Evolutionary conservation across 2,888 invertebrate species (phyloP).

Genomic region (Dusona sp.): DNA sequence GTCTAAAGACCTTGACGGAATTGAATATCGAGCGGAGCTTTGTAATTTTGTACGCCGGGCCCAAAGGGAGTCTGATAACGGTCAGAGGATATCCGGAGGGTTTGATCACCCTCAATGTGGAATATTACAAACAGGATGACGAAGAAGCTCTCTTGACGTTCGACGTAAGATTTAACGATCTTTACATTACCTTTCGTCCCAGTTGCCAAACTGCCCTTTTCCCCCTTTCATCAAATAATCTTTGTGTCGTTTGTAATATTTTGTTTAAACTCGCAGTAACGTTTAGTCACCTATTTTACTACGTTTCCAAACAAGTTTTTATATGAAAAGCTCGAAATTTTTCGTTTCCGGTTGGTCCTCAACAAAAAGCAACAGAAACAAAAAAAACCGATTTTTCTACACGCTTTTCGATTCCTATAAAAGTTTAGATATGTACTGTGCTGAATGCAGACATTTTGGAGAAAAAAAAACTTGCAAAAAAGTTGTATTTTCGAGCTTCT

Average conservation of each 20-base stretch:
- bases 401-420: not conserved
- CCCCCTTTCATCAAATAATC: not conserved
- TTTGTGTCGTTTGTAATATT: not conserved
- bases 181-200: not conserved
- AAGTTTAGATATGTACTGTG: not conserved
- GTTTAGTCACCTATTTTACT: not conserved
- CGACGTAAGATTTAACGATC: constrained; percentile 87
- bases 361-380: not conserved
- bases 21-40: constrained; percentile 90
- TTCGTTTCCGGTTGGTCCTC: not conserved
- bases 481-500: not conserved
- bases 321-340: not conserved
- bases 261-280: constrained; percentile 7
- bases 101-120: constrained; percentile 92
- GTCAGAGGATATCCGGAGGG: constrained; percentile 91
- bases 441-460: not conserved
- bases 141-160: constrained; percentile 90
- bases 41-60: constrained; percentile 90
- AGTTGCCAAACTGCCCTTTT: not conserved
- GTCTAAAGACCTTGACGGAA: constrained; percentile 89
- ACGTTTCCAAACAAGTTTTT: not conserved
- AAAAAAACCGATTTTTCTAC: not conserved
- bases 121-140: constrained; percentile 91
- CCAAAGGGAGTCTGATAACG: constrained; percentile 89
- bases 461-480: too few relatives aligned